Base-by-base conservation (phyloP, 2,113 vertebrate genomes). In the Scolopax mira region DNA sequence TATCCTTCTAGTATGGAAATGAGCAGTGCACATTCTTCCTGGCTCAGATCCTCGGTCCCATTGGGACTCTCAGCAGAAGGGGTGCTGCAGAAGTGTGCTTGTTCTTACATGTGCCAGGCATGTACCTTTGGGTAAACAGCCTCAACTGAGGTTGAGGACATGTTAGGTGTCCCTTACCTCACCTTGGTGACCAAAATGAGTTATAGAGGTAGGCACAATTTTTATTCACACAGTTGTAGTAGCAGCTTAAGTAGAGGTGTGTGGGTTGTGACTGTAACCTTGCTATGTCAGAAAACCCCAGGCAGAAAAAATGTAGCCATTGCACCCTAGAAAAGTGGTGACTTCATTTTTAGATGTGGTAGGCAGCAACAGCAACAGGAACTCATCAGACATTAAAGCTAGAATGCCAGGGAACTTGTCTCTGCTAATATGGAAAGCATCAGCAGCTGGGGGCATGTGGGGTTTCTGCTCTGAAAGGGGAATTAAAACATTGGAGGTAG, bases 21-120 rank as follows among this genome's bases (percentile, higher is more conserved):
- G 33, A n/a, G 44, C 49, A 46, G n/a, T 5, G 12, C 27, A 22
- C 7, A 17, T 31, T 31, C 24, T 18, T 33, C 25, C 51, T 14
- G 6, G 23, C 37, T 54, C 0, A 0, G 18, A 8, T 13, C 31
- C n/a, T 49, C 37, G 49, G 13, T 37, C 4, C 6, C 41, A 41
- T 13, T 5, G 10, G 39, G 42, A 23, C 3, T 72, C 1, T 48
- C 30, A 4, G 28, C 13, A 79, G 48, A 41, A 54, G 31, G 10
- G 23, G 10, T 70, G 55, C 39, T 39, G 78, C 62, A 79, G 46
- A 33, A 55, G 1, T 12, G 18, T 14, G 5, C 22, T 42, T 22
- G 27, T 39, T 37, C 10, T 58, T 52, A 21, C 65, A 13, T 0
- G 1, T 7, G 49, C 13, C n/a, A 71, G 18, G 12, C 17, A 11